phyloP scores from a whole-genome alignment of 53 echinoderm and acorn worm species.

The Holothuria scabra region DNA sequence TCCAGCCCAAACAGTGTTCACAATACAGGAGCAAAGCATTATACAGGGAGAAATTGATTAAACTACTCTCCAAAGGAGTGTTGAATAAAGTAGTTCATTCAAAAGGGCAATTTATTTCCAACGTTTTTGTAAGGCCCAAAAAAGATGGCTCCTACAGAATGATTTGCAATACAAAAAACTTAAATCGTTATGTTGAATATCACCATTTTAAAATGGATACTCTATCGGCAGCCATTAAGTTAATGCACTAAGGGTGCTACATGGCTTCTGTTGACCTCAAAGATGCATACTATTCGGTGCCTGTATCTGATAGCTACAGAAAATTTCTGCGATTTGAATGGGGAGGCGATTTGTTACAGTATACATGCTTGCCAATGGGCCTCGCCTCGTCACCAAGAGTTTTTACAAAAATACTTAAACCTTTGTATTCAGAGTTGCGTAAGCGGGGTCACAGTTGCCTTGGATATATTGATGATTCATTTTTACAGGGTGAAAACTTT shows the following conservation, averaged over 20 bases:
- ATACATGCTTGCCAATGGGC: conserved; percentile 44
- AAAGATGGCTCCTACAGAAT: too few species aligned
- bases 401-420: conserved; percentile 62
- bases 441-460: conserved; percentile 26
- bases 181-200: too few species aligned
- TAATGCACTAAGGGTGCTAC: conserved; percentile 54
- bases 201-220: conserved; percentile 58
- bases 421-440: conserved; percentile 37
- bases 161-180: too few species aligned
- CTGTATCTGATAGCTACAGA: conserved; percentile 12
- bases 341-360: background rate
- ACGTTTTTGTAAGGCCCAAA: too few species aligned
- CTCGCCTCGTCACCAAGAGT: conserved; percentile 50
- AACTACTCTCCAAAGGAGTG: too few species aligned
- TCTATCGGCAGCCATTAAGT: conserved; percentile 37
- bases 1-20: too few species aligned
- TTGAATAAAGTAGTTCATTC: too few species aligned
- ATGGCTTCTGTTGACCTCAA: conserved; percentile 59
- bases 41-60: conserved; percentile 36
- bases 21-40: too few species aligned
- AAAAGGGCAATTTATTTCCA: too few species aligned
- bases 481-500: conserved; percentile 34
- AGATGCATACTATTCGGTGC: conserved; percentile 70
- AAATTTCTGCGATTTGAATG: conserved; percentile 51
- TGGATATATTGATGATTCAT: conserved; percentile 57